Base-by-base conservation (phyloP, 2,797 vertebrate genomes). In the Phrynocephalus guinanensis region DNA sequence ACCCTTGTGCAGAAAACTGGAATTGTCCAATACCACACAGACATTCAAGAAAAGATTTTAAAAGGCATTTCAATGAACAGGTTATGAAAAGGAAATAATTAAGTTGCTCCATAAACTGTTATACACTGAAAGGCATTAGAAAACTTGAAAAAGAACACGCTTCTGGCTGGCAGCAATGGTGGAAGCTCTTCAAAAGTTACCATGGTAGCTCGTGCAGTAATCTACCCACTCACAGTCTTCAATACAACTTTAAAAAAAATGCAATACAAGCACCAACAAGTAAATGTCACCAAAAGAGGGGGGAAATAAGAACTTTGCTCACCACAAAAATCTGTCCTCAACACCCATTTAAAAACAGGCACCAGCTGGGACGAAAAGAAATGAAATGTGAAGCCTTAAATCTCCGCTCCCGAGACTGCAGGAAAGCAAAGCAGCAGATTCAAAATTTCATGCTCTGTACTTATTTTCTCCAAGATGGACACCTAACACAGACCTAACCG, bases 131-230 rank as follows among this genome's bases (percentile, higher is more conserved):
- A 94, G 91, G 91, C 92, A 91, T 73, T 80, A 26, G 1, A 90
- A 88, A 90, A 91, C 91, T 88, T 77, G 22, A 92, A 90, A 91
- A 71, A 2, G 15, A 60, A 60, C 56, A 9, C 6, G 15, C 81
- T 30, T 80, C 90, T 86, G 70, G 68, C 90, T 93, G 93, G 79
- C 93, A 94, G 92, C 73, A 88, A 50, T 0, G 87, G 92, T 92
- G 89, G 93, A 93, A 93, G 93, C 83, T 92, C 93, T 92, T 90
- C 82, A 63, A 66, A 91, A 95, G 94, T 94, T 95, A 90, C 93
- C 93, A 94, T 95, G 93, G 94, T 16, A 95, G 91, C 93, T 52
- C 88, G 87, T 89, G 93, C 92, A 89, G 93, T 82, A 33, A 86
- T 91, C 93, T 90, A 86, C 94, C 94, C 94, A 95, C 94, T 94